Evolutionary conservation across 1,140 invertebrate genomes (phyloP), one percentile per base, ranked within the genome.

Genomic region (Neodiprion pinetum): DNA sequence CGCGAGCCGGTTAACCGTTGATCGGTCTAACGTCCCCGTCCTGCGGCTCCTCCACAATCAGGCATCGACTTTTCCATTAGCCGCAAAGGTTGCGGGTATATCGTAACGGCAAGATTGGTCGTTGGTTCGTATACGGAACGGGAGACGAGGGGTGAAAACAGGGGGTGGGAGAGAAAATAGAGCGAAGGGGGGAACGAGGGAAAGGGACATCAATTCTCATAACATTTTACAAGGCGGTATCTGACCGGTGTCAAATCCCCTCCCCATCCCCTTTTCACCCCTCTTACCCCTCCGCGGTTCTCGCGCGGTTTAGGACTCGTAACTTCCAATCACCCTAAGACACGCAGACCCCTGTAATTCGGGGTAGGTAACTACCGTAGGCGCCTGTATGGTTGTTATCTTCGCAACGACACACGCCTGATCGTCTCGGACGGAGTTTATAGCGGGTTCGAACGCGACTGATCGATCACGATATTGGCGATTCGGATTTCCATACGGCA

Each of bases 221-320:
- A 88, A 88, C 85, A 86, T 88, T 87, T 88, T 87, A 87, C 83
- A 86, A 87, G 81, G 80, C 81, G 85, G 83, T 87, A 87, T 86
- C 86, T 85, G 86, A 88, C 84, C 87, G 84, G 84, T 84, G 85
- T 87, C 86, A 87, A 87, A 83, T 87, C 73, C 74, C 40, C 40
- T 23, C 71, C 72, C 78, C 67, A 72, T 76, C 65, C 74, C 66
- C 28, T 14, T 65, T 72, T 17, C 69, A 12, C 48, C 53, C 76
- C 76, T 75, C 77, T 79, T 73, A 74, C 74, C 67, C 49, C 73
- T 70, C 74, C 69, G 75, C 71, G 75, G 77, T 77, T 76, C 80
- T 80, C 68, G n/a, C 53, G 85, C 83, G 80, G 83, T 87, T 88
- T 86, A 87, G 85, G 85, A 87, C 77, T 86, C 86, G 86, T 87